phyloP scores from a whole-genome alignment of 2,797 vertebrate species.

The Neostethus bicornis region DNA sequence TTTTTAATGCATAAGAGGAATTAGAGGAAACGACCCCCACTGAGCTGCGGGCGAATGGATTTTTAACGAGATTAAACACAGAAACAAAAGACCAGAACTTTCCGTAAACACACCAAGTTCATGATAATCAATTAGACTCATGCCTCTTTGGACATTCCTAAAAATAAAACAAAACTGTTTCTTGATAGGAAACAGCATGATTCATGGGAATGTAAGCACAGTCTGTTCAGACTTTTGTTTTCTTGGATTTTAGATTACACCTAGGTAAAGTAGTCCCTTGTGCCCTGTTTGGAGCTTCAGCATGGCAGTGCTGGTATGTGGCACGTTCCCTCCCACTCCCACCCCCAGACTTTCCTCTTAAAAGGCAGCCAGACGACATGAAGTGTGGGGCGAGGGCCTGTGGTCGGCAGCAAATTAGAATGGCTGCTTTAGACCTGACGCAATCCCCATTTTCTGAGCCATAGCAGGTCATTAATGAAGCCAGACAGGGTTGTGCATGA shows the following conservation, averaged over 20 bases:
- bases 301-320: slow-evolving; percentile 56
- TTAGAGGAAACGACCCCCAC: slow-evolving; percentile 32
- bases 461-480: slow-evolving; percentile 71
- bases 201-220: slow-evolving; percentile 41
- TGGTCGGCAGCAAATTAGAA: slow-evolving; percentile 72
- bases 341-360: slow-evolving; percentile 68
- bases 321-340: slow-evolving; percentile 46
- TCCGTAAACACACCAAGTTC: slow-evolving; percentile 38
- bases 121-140: too few species aligned
- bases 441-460: slow-evolving; percentile 59
- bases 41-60: slow-evolving; percentile 55
- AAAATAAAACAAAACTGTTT: slow-evolving; percentile 13
- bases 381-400: slow-evolving; percentile 54
- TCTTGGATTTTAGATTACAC: slow-evolving; percentile 56
- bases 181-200: slow-evolving; percentile 2
- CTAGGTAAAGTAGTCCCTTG: slow-evolving; percentile 35
- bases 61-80: slow-evolving; percentile 58
- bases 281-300: slow-evolving; percentile 32
- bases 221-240: slow-evolving; percentile 25
- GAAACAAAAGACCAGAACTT: slow-evolving; percentile 43
- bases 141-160: slow-evolving; percentile 23
- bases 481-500: slow-evolving; percentile 50
- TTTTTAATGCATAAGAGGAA: slow-evolving; percentile 31
- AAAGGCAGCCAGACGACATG: slow-evolving; percentile 58
- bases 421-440: slow-evolving; percentile 70